Evolutionary conservation across 1,140 invertebrate species (phyloP), one percentile per base, ranked within the genome.

Genomic region (Hyposmocoma kahamanoa): DNA sequence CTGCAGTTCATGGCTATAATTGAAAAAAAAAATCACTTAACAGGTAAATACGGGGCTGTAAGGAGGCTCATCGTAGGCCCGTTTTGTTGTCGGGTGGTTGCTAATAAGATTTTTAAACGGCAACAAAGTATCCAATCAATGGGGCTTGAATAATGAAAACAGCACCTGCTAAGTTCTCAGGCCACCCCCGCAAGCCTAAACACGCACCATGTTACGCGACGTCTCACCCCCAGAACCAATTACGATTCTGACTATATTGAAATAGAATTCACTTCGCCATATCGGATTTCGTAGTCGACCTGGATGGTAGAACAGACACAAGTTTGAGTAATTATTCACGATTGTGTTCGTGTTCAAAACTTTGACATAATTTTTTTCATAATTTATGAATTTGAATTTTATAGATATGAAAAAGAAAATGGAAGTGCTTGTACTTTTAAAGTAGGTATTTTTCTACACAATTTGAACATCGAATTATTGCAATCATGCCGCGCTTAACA

Each of bases 61-160:
- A n/a, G 62, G 62, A 62, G 72, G 60, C 64, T 72, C 68, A 64
- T 71, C 56, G 62, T 44, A 42, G 19, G 42, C 60, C n/a, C n/a
- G 68, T 68, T 78, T 83, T 81, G 75, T 82, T 80, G 76, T 78
- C 67, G 70, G 67, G 56, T 59, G 73, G 78, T 80, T 76, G 72
- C 71, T 84, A 84, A 84, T 83, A 84, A 84, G 81, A 81, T 84
- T 84, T 84, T 84, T 84, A 84, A 83, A 84, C 77, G 77, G 75
- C 79, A 80, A 84, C 80, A 84, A 84, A 84, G 77, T 84, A 83
- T 78, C 81, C 79, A 84, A 84, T 84, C 81, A 84, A 84, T 84
- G 81, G 73, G 61, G 75, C 76, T 78, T 84, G 81, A 84, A 84
- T 84, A 84, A 84, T 84, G 81, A 84, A 84, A 80, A 73, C 64